Base-by-base conservation (phyloP, 1,140 invertebrate species). In the Drosophila micromelanica region DNA sequence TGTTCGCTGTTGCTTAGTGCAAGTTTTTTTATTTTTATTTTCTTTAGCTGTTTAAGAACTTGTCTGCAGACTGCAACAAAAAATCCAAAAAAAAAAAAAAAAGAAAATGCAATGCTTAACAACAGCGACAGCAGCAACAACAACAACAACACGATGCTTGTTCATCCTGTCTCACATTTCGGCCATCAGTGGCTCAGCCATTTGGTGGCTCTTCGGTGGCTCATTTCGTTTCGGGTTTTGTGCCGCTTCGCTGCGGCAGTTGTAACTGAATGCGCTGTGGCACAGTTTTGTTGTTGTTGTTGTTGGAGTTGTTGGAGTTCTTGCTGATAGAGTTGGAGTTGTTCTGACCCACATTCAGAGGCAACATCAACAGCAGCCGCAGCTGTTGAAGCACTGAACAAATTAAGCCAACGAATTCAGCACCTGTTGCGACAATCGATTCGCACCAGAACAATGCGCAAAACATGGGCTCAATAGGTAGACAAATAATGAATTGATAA, bases 191-290 rank as follows among this genome's bases (percentile, higher is more conserved):
- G 35, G 30, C 20, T 27, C 20, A 43, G 11, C 13, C 40, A 48
- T 61, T 61, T 48, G 57, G 57, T 49, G 57, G 56, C 35, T 54
- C 35, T 54, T 15, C 13, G 32, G 51, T 30, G 52, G 52, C 15
- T 57, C 63, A 67, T 55, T 57, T 35, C 40, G 43, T 48, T 67
- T 59, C 54, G 54, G 55, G 55, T 55, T 71, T 71, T 30, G 45
- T 72, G 62, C 68, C 68, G 68, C 68, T 71, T 64, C 49, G 60
- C 45, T 72, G 69, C 62, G 37, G 52, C 69, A 65, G 54, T 67
- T 65, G 69, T 37, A 52, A 59, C 52, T 63, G 60, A 64, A 64
- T 71, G 68, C 68, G 60, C 60, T 71, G 68, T 71, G 68, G 60
- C 68, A 71, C 54, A 65, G 69, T 65, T 51, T 30, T 46, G 40